These are phyloP conservation scores for Arizona elegans DNA, from an alignment of 2,113 vertebrate genomes.

Conservation along the genomic window DNA sequence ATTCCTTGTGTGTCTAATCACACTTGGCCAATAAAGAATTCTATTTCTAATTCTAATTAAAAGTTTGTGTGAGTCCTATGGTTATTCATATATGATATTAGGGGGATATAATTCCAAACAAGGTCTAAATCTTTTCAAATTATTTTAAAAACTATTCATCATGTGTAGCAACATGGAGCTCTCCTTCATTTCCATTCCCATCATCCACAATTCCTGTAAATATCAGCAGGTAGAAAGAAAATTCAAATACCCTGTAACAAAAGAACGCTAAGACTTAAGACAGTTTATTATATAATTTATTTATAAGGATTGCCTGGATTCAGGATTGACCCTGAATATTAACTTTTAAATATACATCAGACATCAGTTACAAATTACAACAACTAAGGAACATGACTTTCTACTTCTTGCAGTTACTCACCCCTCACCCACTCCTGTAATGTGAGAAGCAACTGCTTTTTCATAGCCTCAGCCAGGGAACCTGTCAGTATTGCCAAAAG, in stretches of 20 bases:
- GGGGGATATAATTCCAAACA: background rate
- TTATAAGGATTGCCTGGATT: background rate
- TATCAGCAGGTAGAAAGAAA: background rate
- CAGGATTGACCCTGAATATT: background rate
- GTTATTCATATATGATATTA: background rate
- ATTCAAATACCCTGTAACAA: background rate
- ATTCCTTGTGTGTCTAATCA: too few relatives aligned
- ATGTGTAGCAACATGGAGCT: background rate
- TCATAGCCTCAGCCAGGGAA: background rate
- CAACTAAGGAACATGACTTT: background rate
- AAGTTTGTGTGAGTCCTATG: background rate
- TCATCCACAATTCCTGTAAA: background rate
- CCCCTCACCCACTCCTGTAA: background rate
- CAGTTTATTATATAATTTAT: background rate
- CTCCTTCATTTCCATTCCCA: background rate
- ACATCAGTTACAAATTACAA: background rate
- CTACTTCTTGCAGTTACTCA: background rate
- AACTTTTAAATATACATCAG: background rate
- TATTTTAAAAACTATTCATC: background rate
- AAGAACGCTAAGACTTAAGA: background rate
- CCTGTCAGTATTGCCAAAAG: background rate
- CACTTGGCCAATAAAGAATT: too few relatives aligned
- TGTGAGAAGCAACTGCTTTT: background rate
- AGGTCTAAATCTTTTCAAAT: background rate
- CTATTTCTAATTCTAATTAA: background rate